These are phyloP conservation scores for Parazoanthus swiftii DNA, from an alignment of 92 coral and sea anemone species.

Conservation along the genomic window DNA sequence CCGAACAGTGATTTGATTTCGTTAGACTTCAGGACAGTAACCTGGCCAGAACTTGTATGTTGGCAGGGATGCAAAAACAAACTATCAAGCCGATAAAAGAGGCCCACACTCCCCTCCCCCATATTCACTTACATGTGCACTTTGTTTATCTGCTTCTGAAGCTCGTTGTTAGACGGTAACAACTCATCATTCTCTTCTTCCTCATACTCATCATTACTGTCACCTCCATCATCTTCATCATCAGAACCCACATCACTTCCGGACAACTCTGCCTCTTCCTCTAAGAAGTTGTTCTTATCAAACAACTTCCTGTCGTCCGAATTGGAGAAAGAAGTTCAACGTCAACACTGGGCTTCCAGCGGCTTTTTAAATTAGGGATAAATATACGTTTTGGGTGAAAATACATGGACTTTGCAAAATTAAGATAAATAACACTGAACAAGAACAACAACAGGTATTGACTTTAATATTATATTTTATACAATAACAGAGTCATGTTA, in stretches of 20 bases:
- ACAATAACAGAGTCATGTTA: no score
- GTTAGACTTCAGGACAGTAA: not conserved
- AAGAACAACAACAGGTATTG: no score
- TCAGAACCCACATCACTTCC: constrained; percentile 98
- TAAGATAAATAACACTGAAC: no score
- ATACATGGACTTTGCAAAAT: no score
- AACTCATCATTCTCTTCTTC: constrained; percentile 90
- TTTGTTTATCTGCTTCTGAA: constrained; percentile 93
- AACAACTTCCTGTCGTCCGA: constrained; percentile 55
- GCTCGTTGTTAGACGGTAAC: constrained; percentile 90
- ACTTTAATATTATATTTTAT: no score
- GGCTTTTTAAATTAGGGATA: no score
- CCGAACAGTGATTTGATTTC: not conserved
- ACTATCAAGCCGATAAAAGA: no score
- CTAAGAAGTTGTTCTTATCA: constrained; percentile 84
- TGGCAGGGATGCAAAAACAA: no score
- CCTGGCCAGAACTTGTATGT: not conserved
- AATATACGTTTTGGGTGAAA: no score
- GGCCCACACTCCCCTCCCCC: no score
- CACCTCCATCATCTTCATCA: constrained; percentile 83
- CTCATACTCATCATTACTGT: constrained; percentile 82
- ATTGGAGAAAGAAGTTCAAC: not conserved
- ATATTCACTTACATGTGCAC: constrained; percentile 84
- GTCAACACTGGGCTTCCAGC: no score
- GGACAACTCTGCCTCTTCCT: constrained; percentile 95